These are phyloP conservation scores for Callimorpha dominula DNA, from an alignment of 2,888 invertebrate genomes.

Conservation along the genomic window DNA sequence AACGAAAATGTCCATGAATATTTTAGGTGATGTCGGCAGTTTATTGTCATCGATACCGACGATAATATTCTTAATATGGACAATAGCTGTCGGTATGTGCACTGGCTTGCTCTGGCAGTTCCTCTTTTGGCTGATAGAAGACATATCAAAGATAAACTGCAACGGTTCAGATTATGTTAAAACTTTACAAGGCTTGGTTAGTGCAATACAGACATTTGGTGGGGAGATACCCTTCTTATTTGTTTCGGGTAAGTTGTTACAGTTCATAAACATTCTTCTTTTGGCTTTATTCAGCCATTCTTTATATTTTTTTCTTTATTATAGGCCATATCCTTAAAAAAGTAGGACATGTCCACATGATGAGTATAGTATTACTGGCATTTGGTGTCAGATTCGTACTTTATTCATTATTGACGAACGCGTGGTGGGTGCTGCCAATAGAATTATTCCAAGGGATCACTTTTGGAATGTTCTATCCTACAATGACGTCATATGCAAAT, in stretches of 20 bases:
- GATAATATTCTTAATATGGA: slow-evolving; percentile 92
- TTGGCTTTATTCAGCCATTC: background rate
- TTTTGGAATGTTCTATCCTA: slow-evolving; percentile 95
- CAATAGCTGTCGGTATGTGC: slow-evolving; percentile 93
- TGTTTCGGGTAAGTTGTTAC: slow-evolving; percentile 87
- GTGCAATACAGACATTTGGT: slow-evolving; percentile 92
- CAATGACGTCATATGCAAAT: slow-evolving; percentile 96
- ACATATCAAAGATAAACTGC: slow-evolving; percentile 85
- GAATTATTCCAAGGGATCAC: slow-evolving; percentile 96
- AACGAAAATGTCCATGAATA: slow-evolving; percentile 88
- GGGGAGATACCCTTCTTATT: slow-evolving; percentile 96
- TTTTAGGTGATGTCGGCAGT: slow-evolving; percentile 89
- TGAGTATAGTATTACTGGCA: slow-evolving; percentile 93
- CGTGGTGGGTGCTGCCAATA: slow-evolving; percentile 94
- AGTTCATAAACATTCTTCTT: slow-evolving; percentile 5
- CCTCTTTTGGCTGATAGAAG: slow-evolving; percentile 94
- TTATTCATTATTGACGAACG: slow-evolving; percentile 92
- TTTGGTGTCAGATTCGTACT: slow-evolving; percentile 93
- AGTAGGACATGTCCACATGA: slow-evolving; percentile 93
- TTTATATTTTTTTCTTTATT: slow-evolving; percentile 41
- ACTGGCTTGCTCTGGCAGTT: slow-evolving; percentile 96
- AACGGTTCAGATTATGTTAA: slow-evolving; percentile 87
- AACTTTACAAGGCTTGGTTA: slow-evolving; percentile 91
- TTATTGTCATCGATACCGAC: slow-evolving; percentile 89
- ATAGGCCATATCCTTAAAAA: slow-evolving; percentile 90